Base-by-base conservation (phyloP, 2,113 vertebrate genomes). In the Epinephelus lanceolatus region DNA sequence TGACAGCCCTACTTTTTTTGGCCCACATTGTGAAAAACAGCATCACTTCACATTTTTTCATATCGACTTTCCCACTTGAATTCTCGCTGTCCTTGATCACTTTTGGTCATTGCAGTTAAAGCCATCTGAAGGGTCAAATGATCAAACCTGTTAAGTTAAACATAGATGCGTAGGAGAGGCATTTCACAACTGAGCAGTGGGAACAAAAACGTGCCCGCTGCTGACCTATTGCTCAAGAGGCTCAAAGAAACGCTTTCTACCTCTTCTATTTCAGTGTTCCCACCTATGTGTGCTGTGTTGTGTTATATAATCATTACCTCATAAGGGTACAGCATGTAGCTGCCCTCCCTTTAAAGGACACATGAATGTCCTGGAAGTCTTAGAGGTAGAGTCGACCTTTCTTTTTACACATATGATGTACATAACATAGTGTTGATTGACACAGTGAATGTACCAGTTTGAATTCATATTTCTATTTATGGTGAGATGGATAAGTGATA, bases 281-380 rank as follows among this genome's bases (percentile, higher is more conserved):
- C 76, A 71, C 82, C 75, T 57, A 19, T 86, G 76, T 68, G 68
- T 45, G 42, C 55, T 60, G 67, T 15, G 6, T 37, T 45, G n/a
- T 62, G 21, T 83, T 83, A 59, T 84, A 27, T 80, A 86, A 91
- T 80, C 75, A 90, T 89, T 87, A 84, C 69, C 67, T 79, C 55
- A 60, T 40, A 37, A 59, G 51, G 42, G 21, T 49, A 60, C 19
- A 74, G n/a, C 63, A 57, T 61, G 33, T 3, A 23, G 33, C 23
- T 0, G 27, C 30, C 21, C 27, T 60, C 61, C 27, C 30, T 27
- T 37, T 59, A 25, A 57, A 10, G 49, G 30, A 42, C 17, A 30
- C 27, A 56, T 55, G 51, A 40, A 71, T 52, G n/a, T 80, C 37
- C 49, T 33, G n/a, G 27, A 81, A 17, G 25, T 80, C 14, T 3